These are phyloP conservation scores for Zingel zingel DNA, from an alignment of 2,113 vertebrate species.

Conservation along the genomic window DNA sequence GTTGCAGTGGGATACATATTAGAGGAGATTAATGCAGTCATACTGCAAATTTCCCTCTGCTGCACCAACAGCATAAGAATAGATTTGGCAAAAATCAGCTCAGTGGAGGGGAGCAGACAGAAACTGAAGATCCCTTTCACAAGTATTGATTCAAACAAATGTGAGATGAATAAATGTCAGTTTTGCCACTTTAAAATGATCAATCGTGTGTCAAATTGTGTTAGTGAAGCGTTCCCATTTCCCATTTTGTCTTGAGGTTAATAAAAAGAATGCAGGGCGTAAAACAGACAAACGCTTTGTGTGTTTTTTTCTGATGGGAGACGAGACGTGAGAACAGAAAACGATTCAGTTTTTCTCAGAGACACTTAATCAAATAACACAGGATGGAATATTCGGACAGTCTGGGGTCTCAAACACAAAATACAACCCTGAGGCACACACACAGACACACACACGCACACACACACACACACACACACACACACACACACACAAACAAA, in stretches of 20 bases:
- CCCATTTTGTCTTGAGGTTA: not conserved
- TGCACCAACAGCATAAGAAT: not conserved
- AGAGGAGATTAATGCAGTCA: not conserved
- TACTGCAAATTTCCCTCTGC: no score
- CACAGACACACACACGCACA: conserved; percentile 15
- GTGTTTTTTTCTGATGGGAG: not conserved
- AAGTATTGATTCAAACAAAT: conserved; percentile 10
- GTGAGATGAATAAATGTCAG: not conserved
- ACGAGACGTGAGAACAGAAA: conserved; percentile 59
- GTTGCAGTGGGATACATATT: not conserved
- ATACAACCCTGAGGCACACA: conserved; percentile 31
- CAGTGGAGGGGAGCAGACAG: not conserved
- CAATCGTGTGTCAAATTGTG: no score
- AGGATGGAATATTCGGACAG: conserved; percentile 48
- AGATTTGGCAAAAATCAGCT: not conserved
- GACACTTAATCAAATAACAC: conserved; percentile 43
- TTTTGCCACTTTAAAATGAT: not conserved
- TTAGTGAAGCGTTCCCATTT: not conserved
- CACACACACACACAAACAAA: not conserved
- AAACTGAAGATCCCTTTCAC: not conserved
- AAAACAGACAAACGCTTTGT: not conserved
- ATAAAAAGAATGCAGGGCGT: not conserved
- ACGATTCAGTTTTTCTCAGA: conserved; percentile 33
- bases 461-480: conserved; percentile 14
- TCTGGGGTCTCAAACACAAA: conserved; percentile 44